Evolutionary conservation across 2,113 vertebrate genomes (phyloP).

Genomic region (Lepisosteus osseus): DNA sequence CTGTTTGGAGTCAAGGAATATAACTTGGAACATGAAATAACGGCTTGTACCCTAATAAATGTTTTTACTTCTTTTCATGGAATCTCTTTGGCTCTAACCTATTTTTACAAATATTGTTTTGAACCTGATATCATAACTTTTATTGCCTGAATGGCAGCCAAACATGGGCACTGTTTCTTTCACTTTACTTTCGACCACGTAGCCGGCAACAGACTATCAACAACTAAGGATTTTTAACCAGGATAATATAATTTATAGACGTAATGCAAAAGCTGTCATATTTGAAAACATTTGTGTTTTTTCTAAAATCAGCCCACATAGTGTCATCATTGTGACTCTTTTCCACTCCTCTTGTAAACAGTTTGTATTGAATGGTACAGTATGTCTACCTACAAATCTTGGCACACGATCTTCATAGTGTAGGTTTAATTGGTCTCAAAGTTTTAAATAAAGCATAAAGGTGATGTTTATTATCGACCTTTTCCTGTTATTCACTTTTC

Average conservation of each 20-base stretch:
- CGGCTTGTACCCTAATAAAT: no score
- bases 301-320: constrained; percentile 61
- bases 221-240: no score
- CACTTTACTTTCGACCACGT: neutral
- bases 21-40: no score
- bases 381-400: constrained; percentile 61
- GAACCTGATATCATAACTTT: constrained; percentile 39
- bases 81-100: no score
- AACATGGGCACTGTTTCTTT: constrained; percentile 42
- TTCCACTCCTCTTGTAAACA: constrained; percentile 56
- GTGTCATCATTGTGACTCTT: constrained; percentile 60
- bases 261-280: constrained; percentile 45
- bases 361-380: constrained; percentile 65
- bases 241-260: constrained; percentile 48
- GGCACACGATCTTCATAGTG: constrained; percentile 37
- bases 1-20: no score
- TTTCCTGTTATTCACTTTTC: neutral
- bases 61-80: no score
- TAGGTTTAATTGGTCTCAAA: constrained; percentile 40
- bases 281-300: constrained; percentile 54
- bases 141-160: constrained; percentile 32
- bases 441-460: constrained; percentile 31
- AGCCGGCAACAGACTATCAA: no score
- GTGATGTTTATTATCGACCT: constrained; percentile 58
- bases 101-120: no score